Percentiles rank a stretch among this genome's conserved stretches.
These are phyloP conservation scores for Drosophila pseudoobscura DNA, from an alignment of 1,140 invertebrate genomes.

Conservation along the genomic window DNA sequence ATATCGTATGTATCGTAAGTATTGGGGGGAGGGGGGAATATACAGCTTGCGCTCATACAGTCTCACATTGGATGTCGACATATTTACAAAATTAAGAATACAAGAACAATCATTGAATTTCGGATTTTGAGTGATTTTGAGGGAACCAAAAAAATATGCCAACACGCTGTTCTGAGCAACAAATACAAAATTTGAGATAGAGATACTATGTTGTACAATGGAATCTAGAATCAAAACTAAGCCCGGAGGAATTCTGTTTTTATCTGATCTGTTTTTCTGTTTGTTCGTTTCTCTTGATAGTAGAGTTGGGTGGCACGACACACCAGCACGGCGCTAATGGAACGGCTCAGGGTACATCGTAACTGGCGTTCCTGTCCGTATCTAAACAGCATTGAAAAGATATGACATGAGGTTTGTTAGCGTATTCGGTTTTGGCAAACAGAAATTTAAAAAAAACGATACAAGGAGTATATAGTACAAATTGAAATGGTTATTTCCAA, in stretches of 20 bases:
- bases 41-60: conserved; percentile 49
- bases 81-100: conserved; percentile 77
- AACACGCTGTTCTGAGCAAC: conserved; percentile 66
- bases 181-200: conserved; percentile 55
- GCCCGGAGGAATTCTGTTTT: conserved; percentile 19
- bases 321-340: conserved; percentile 72
- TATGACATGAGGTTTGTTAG: conserved; percentile 82
- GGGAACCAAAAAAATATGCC: conserved; percentile 66
- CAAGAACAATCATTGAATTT: conserved; percentile 61
- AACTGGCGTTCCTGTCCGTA: conserved; percentile 82
- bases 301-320: conserved; percentile 74
- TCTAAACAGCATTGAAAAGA: conserved; percentile 82
- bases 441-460: conserved; percentile 37
- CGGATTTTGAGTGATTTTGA: conserved; percentile 34
- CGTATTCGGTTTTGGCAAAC: conserved; percentile 65
- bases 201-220: conserved; percentile 47
- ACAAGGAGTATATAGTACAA: conserved; percentile 62
- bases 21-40: conserved; percentile 15
- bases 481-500: conserved; percentile 24
- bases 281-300: conserved; percentile 65
- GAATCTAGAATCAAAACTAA: conserved; percentile 62
- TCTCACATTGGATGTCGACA: conserved; percentile 69
- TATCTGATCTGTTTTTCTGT: conserved; percentile 59
- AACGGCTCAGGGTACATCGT: conserved; percentile 82
- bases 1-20: conserved; percentile 33